A percentile compares a stretch with the other conserved stretches of the same genome.
Evolutionary conservation across 2,888 invertebrate genomes (phyloP).

Genomic region (Drosophila anomalata): DNA sequence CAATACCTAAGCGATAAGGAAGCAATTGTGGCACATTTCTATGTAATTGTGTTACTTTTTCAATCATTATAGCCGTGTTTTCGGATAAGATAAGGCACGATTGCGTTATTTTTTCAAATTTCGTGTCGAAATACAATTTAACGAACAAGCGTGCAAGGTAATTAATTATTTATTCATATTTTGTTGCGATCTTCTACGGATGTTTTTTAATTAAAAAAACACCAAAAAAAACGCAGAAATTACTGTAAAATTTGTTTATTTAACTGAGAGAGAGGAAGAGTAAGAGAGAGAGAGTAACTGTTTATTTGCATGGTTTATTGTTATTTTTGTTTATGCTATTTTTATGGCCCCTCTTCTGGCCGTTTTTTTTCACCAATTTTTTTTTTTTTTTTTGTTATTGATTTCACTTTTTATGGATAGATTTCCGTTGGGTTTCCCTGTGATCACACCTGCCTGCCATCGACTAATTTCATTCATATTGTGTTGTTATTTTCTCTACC

Average conservation of each 20-base stretch:
- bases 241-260: slow-evolving; percentile 25
- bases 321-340: slow-evolving; percentile 42
- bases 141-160: slow-evolving; percentile 18
- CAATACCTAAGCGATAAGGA: slow-evolving; percentile 63
- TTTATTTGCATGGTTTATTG: slow-evolving; percentile 33
- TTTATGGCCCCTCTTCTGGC: slow-evolving; percentile 36
- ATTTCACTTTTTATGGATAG: slow-evolving; percentile 68
- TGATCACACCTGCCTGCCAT: slow-evolving; percentile 28
- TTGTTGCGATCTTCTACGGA: neutral
- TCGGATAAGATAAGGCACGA: slow-evolving; percentile 67
- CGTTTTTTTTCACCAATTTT: slow-evolving; percentile 30
- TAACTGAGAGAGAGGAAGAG: slow-evolving; percentile 10
- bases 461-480: slow-evolving; percentile 29
- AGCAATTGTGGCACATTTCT: slow-evolving; percentile 43
- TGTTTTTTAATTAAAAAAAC: slow-evolving; percentile 16
- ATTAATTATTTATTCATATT: slow-evolving; percentile 25
- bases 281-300: slow-evolving; percentile 16
- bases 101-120: slow-evolving; percentile 28
- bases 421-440: slow-evolving; percentile 53
- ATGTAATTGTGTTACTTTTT: slow-evolving; percentile 21
- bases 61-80: slow-evolving; percentile 57
- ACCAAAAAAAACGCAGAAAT: slow-evolving; percentile 10
- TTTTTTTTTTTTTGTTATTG: slow-evolving; percentile 66
- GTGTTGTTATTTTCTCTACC: slow-evolving; percentile 9
- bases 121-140: slow-evolving; percentile 65